These are phyloP conservation scores for Podotricha telesiphe DNA, from an alignment of 2,888 invertebrate species.

Conservation along the genomic window DNA sequence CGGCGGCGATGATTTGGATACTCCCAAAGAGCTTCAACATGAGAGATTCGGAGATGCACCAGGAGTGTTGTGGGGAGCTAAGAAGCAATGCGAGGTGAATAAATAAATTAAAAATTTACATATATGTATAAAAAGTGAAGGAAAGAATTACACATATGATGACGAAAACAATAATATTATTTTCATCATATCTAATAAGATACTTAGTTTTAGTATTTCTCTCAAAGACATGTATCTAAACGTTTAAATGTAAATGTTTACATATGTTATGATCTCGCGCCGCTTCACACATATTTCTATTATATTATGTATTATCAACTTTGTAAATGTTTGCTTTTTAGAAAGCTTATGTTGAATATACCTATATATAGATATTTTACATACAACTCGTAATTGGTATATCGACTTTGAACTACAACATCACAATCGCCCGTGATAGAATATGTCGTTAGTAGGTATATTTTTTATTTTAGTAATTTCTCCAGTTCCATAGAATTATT, in stretches of 20 bases:
- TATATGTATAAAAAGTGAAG: too few species aligned
- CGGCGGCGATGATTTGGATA: conserved; percentile 70
- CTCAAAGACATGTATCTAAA: not conserved
- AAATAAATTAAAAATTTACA: not conserved
- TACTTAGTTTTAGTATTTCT: not conserved
- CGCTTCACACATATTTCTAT: not conserved
- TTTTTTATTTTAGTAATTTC: too few species aligned
- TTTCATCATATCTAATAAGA: not conserved
- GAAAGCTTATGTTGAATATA: not conserved
- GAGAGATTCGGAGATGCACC: conserved; percentile 85
- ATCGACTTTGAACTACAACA: not conserved
- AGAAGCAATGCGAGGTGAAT: conserved; percentile 87
- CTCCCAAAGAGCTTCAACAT: conserved; percentile 83
- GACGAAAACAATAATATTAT: too few species aligned
- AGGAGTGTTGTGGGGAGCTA: conserved; percentile 88
- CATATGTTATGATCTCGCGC: not conserved
- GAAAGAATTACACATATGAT: too few species aligned
- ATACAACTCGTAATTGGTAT: conserved; percentile 5
- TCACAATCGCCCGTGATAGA: not conserved
- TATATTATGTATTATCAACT: not conserved
- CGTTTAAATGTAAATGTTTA: too few species aligned
- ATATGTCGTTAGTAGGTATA: not conserved
- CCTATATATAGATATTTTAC: not conserved
- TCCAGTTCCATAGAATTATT: too few species aligned
- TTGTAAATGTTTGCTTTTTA: not conserved